These are phyloP conservation scores for Cladopsammia gracilis DNA, from an alignment of 64 coral and sea anemone species.

Conservation along the genomic window DNA sequence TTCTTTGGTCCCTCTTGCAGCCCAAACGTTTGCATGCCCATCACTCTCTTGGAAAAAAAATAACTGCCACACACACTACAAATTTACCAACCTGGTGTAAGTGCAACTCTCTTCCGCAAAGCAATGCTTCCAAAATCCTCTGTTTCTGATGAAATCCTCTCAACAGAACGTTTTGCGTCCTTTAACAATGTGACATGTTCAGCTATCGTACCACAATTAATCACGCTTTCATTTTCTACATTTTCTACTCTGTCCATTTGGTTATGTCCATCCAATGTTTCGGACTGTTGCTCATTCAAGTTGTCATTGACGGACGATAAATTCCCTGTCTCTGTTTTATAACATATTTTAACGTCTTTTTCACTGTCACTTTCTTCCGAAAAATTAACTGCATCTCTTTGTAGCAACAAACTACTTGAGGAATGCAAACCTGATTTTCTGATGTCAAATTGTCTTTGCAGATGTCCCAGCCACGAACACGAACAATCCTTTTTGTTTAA, in stretches of 20 bases:
- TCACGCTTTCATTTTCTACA: neutral
- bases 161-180: neutral
- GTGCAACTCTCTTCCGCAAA: neutral
- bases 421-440: neutral
- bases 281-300: neutral
- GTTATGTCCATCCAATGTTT: neutral
- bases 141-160: neutral
- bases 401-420: conserved; percentile 3
- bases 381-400: neutral
- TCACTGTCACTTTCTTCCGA: neutral
- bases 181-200: neutral
- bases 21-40: too few species aligned
- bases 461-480: neutral
- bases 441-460: neutral
- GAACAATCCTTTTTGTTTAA: neutral
- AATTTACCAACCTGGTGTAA: neutral
- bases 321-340: neutral
- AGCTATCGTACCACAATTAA: neutral
- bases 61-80: too few species aligned
- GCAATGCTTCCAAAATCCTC: neutral
- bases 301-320: neutral
- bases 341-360: neutral
- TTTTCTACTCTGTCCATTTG: neutral
- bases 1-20: too few species aligned
- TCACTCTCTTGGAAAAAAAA: too few species aligned